Base-by-base conservation (phyloP, 2,888 invertebrate species). In the Loripinus fragilis region DNA sequence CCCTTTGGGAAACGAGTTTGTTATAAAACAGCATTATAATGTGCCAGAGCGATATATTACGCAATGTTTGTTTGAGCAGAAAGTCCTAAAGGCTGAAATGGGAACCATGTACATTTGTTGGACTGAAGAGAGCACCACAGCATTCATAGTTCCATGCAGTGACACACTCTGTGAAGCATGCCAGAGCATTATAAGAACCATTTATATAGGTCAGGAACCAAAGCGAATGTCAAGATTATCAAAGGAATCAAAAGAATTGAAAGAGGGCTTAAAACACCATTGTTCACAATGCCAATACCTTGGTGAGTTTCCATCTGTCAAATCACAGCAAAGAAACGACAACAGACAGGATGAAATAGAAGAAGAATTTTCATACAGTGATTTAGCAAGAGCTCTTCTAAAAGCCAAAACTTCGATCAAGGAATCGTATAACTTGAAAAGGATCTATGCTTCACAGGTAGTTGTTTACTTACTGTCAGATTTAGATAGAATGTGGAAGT, bases 401-500 rank as follows among this genome's bases (percentile, higher is more conserved):
- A 0, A 55, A 12, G 74, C 45, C 52, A 74, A 71, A 38, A 45
- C 65, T 23, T 55, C 23, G 38, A 0, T 78, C 1, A 28, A 8
- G 0, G 78, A 74, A 17, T 10, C 68, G 5, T 74, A 74, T 50
- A 74, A 78, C 17, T 38, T 78, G 8, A 67, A 74, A 65, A 50
- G 78, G 28, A 45, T 15, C 23, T 41, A 28, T 1, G 78, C 74
- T 0, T 74, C 78, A 17, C 78, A 78, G 35, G 78, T 78, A 28
- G 74, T 78, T 0, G 78, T 78, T 0, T 71, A 71, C 50, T 68
- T 78, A 38, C 66, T 78, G 30, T 67, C 74, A n/a, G 74, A 78
- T 48, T 23, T 78, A 17, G 71, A 78, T 66, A 52, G 78, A 25
- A 30, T 78, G 38, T 78, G 74, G 78, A 78, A 78, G 66, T 33